Base-by-base conservation (phyloP, 2,888 invertebrate species). In the Eupeodes luniger region DNA sequence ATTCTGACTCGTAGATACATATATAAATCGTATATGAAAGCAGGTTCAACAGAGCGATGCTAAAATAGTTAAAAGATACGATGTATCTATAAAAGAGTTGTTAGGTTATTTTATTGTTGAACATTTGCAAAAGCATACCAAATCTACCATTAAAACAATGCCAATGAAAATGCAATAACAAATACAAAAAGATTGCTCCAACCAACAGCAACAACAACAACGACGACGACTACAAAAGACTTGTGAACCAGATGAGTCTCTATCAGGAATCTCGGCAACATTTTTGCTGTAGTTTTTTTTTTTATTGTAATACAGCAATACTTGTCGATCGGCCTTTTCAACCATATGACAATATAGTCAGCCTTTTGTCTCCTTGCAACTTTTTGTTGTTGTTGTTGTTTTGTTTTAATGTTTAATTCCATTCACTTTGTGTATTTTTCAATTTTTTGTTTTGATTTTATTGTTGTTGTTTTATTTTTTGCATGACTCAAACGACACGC, bases 51-150 rank as follows among this genome's bases (percentile, higher is more conserved):
- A 40, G 66, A 51, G 36, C 78, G 66, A 44, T 40, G 55, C 27
- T 61, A 5, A 62, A 76, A 67, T 59, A 77, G 55, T 19, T 44
- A 55, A 83, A 80, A 72, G 74, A 75, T 70, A 78, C 86, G 75
- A 70, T 80, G 76, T 75, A 74, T 75, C 81, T 74, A 76, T 89
- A 89, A 90, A 86, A 80, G 90, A 90, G 90, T 90, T 90, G 90
- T 90, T 90, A 90, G 89, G 89, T 90, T 89, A 90, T 90, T 90
- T 90, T 89, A 90, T 90, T 89, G 89, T 78, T 81, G 55, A 67
- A 67, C 86, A 89, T 81, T 78, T 81, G 74, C 80, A 83, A 82
- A 79, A 62, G 83, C 79, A 83, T 79, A 81, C 67, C 59, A 74
- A 81, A 70, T 70, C 36, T 40, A 55, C 69, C 44, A 40, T 55